Conservation (phyloP, 2,113 vertebrate species). For the Chloropsis cyanopogon region DNA sequence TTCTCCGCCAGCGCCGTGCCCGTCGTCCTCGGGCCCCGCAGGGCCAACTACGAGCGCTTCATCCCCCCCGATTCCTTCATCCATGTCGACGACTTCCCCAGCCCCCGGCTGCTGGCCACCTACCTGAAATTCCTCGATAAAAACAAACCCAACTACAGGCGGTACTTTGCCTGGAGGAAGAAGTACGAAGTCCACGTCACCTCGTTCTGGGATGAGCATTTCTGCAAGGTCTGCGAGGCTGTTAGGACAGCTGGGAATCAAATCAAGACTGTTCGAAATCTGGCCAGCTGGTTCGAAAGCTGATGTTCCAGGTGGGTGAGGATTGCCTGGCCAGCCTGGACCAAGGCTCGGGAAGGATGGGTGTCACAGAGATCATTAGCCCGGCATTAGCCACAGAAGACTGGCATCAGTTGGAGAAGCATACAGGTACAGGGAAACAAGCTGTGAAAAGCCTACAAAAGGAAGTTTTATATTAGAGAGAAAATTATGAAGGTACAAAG, state of each 20-base stretch:
- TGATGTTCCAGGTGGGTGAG: conserved; percentile 10
- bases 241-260: conserved; percentile 60
- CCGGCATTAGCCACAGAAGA: neutral
- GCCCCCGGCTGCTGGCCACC: conserved; percentile 76
- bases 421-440: neutral
- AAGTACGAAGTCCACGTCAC: conserved; percentile 75
- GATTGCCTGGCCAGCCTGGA: neutral
- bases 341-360: neutral
- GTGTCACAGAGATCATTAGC: fast-evolving
- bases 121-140: conserved; percentile 83
- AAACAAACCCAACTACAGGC: conserved; percentile 70
- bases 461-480: neutral
- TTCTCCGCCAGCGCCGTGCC: conserved; percentile 82
- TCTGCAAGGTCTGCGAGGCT: conserved; percentile 80
- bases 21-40: conserved; percentile 83
- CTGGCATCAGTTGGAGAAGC: neutral
- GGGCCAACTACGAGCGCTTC: conserved; percentile 90
- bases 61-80: conserved; percentile 88
- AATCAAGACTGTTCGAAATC: conserved; percentile 68
- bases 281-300: conserved; percentile 82
- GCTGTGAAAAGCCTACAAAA: neutral
- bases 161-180: conserved; percentile 85
- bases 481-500: neutral
- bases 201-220: conserved; percentile 86
- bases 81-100: conserved; percentile 88